Conservation (phyloP, 2,797 vertebrate genomes). For the Sparidentex hasta region DNA sequence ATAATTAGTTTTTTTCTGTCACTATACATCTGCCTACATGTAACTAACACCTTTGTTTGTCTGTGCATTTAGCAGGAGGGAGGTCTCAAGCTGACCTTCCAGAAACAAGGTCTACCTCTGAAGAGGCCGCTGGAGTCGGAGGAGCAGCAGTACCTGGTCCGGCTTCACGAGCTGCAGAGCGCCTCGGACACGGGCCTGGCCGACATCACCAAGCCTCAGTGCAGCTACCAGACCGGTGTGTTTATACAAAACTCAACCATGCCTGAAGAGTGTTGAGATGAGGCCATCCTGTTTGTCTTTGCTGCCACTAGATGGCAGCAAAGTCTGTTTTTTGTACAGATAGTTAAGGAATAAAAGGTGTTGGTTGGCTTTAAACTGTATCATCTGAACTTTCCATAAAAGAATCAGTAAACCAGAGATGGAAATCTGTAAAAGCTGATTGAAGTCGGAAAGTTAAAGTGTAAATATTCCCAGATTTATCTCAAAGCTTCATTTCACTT, state of each 20-base stretch:
- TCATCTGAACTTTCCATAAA: too few relatives aligned
- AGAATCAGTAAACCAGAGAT: not conserved
- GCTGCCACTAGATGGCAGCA: constrained; percentile 66
- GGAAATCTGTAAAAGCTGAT: not conserved
- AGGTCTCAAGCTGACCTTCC: constrained; percentile 98
- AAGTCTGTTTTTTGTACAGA: not conserved
- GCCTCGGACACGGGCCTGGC: constrained; percentile 93
- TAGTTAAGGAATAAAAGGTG: too few relatives aligned
- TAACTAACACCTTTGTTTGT: constrained; percentile 51
- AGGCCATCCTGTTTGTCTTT: not conserved
- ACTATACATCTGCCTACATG: not conserved
- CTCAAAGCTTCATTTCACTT: not conserved
- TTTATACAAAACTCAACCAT: constrained; percentile 16
- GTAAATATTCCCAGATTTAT: not conserved
- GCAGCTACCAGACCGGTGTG: constrained; percentile 88
- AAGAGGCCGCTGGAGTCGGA: constrained; percentile 94
- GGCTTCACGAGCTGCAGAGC: constrained; percentile 94
- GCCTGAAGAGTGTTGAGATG: not conserved
- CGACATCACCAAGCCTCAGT: constrained; percentile 91
- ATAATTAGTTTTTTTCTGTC: constrained; percentile 1
- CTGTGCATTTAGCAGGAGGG: constrained; percentile 90
- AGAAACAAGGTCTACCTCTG: constrained; percentile 95
- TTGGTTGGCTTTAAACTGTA: too few relatives aligned
- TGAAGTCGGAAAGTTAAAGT: not conserved
- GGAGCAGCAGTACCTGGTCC: constrained; percentile 96